These are phyloP conservation scores for Ostrea denselamellosa DNA, from an alignment of 1,140 invertebrate species.

Conservation along the genomic window DNA sequence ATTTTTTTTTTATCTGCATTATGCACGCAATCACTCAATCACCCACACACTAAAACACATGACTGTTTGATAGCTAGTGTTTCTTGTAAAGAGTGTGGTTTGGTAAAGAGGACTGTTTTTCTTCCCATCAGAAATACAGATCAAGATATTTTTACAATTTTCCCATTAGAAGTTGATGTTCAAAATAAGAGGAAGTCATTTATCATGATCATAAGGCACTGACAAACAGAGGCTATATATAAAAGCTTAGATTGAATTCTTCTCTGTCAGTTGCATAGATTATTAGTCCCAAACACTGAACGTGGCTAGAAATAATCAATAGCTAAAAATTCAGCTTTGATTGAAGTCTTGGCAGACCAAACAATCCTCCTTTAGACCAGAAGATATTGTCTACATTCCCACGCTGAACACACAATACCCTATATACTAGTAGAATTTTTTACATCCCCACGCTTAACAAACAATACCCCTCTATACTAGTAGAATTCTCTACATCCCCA, in stretches of 20 bases:
- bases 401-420: no score
- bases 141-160: slow-evolving; percentile 3
- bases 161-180: not conserved
- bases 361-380: not conserved
- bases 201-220: not conserved
- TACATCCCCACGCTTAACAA: no score
- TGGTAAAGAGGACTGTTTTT: not conserved
- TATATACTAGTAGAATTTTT: no score
- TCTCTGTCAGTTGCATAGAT: not conserved
- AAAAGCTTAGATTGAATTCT: not conserved
- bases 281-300: not conserved
- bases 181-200: not conserved
- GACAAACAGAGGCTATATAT: slow-evolving; percentile 7
- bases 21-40: no score
- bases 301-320: not conserved
- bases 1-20: no score
- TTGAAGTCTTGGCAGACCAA: slow-evolving; percentile 3
- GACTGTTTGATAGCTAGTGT: not conserved
- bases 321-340: not conserved
- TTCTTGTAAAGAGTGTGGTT: not conserved
- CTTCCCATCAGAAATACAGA: not conserved
- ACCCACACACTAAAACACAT: no score
- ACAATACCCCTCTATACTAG: no score
- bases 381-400: no score
- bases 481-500: no score